Conservation (phyloP, 2,113 vertebrate species). For the Myotis brandtii region DNA sequence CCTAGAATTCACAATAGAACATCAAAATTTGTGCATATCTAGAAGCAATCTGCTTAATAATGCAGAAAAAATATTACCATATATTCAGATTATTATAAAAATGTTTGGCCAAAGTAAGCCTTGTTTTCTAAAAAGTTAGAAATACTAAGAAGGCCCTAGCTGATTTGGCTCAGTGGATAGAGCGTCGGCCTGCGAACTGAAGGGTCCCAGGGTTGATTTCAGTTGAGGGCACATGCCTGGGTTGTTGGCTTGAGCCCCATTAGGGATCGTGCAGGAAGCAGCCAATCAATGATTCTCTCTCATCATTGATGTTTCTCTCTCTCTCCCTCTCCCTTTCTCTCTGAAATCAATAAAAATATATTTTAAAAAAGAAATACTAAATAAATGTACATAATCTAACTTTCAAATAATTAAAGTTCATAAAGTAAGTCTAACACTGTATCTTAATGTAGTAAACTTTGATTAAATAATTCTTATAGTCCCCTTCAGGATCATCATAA, state of each 20-base stretch:
- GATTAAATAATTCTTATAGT: slow-evolving; percentile 10
- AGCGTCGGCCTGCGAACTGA: too few relatives aligned
- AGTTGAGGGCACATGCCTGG: too few relatives aligned
- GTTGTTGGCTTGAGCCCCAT: too few relatives aligned
- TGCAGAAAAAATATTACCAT: background rate
- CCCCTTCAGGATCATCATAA: background rate
- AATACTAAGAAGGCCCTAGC: background rate
- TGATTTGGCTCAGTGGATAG: too few relatives aligned
- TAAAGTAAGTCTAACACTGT: background rate
- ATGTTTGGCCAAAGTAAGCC: slow-evolving; percentile 37
- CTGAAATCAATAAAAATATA: too few relatives aligned
- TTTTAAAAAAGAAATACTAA: too few relatives aligned
- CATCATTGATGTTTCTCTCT: too few relatives aligned
- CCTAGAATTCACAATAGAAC: slow-evolving; percentile 6
- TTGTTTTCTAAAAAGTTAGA: slow-evolving; percentile 47
- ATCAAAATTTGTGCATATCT: slow-evolving; percentile 11
- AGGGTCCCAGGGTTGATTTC: too few relatives aligned
- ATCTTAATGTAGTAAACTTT: background rate
- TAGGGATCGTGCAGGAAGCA: too few relatives aligned
- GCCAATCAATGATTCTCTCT: too few relatives aligned
- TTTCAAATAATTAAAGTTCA: slow-evolving; percentile 24
- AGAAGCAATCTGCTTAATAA: slow-evolving; percentile 43
- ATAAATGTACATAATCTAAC: background rate
- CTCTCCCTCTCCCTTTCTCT: too few relatives aligned
- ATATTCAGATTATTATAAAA: slow-evolving; percentile 28